Percentiles rank a stretch among this genome's conserved stretches.
phyloP scores from a whole-genome alignment of 1,140 invertebrate genomes.

The Lycorma delicatula region DNA sequence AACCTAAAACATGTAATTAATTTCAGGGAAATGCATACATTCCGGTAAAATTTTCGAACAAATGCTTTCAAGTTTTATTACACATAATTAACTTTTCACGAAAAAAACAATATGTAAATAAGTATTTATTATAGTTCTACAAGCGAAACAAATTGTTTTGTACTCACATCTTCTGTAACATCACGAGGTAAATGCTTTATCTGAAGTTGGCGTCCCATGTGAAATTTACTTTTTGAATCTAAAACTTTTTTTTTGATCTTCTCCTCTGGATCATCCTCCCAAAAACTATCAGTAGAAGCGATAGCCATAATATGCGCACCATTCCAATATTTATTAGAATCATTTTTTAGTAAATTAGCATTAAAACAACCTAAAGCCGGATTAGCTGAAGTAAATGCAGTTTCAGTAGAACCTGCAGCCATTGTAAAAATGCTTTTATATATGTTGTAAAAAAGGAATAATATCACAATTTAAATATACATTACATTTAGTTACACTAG shows the following conservation, averaged over 20 bases:
- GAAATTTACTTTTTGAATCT: conserved; percentile 38
- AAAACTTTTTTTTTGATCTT: conserved; percentile 33
- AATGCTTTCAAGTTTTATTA: too few species aligned
- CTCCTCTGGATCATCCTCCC: conserved; percentile 39
- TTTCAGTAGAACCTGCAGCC: conserved; percentile 14
- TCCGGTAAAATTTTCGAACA: too few species aligned
- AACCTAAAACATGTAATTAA: too few species aligned
- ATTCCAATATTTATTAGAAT: conserved; percentile 17
- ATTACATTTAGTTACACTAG: too few species aligned
- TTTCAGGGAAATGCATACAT: too few species aligned
- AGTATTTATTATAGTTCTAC: too few species aligned
- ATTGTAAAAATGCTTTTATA: conserved; percentile 12
- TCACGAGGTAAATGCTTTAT: conserved; percentile 41
- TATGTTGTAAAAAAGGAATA: too few species aligned
- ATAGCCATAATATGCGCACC: conserved; percentile 28
- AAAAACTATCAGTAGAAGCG: conserved; percentile 36
- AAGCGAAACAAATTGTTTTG: neutral
- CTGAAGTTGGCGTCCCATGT: conserved; percentile 38
- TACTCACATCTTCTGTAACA: conserved; percentile 40
- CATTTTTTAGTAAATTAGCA: conserved; percentile 12
- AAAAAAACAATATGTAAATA: too few species aligned
- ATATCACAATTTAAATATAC: too few species aligned
- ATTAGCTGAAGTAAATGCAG: conserved; percentile 4
- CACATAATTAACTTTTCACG: too few species aligned
- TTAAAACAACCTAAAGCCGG: conserved; percentile 11